Evolutionary conservation across 2,797 vertebrate species (phyloP).

Genomic region (Parotocinclus haroldoi): DNA sequence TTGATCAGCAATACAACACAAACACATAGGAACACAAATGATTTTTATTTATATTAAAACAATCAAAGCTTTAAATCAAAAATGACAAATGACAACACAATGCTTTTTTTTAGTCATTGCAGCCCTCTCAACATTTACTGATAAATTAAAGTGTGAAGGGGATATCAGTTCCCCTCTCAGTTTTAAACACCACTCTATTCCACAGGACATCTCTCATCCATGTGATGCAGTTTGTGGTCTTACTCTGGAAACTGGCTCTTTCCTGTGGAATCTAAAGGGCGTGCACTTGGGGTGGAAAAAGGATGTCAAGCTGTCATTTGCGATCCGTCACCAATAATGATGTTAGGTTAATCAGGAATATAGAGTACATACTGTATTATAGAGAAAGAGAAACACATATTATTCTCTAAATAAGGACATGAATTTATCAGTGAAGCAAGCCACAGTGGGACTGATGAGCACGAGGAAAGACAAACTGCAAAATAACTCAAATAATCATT

Average conservation of each 20-base stretch:
- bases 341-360: no score
- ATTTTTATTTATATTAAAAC: no score
- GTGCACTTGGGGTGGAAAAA: slow-evolving; percentile 39
- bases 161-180: slow-evolving; percentile 1
- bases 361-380: no score
- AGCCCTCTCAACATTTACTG: neutral
- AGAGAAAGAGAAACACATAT: neutral
- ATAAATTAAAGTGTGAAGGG: slow-evolving; percentile 18
- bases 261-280: slow-evolving; percentile 63
- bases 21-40: no score
- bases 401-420: neutral
- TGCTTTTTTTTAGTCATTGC: neutral
- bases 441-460: no score
- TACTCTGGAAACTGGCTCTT: slow-evolving; percentile 76
- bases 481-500: no score
- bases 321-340: slow-evolving; percentile 21
- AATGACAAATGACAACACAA: neutral
- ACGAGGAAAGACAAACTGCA: no score
- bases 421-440: no score
- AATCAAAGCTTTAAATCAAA: no score
- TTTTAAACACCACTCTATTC: slow-evolving; percentile 5
- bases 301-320: slow-evolving; percentile 35
- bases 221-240: slow-evolving; percentile 61
- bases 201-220: slow-evolving; percentile 2
- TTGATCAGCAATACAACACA: no score